Base-by-base conservation (phyloP, 1,140 invertebrate genomes). In the Drosophila willistoni region DNA sequence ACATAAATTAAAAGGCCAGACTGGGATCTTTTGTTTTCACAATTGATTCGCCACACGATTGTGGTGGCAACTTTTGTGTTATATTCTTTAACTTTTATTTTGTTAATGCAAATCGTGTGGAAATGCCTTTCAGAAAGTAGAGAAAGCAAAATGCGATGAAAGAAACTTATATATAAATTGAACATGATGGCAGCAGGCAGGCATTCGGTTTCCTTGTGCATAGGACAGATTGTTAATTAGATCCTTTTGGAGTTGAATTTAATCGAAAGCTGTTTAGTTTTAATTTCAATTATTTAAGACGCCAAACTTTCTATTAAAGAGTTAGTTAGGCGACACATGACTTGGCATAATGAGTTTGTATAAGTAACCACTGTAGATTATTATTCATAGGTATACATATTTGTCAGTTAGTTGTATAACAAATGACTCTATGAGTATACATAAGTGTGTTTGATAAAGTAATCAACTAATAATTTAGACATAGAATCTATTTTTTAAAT, bases 1-100 rank as follows among this genome's bases (percentile, higher is more conserved):
- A 51, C 44, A 51, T 82, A 83, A 79, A 83, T 79, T 77, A 79
- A 73, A 68, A 67, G 54, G 69, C 65, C 44, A 44, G 44, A 42
- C 33, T 25, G 36, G 36, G 10, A 14, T 14, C 55, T 14, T 67
- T 56, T 72, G 70, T 67, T 51, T 51, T 36, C 14, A 59, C 41
- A 71, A 75, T 62, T 66, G 63, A 44, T 56, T 68, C 34, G 59
- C 34, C 47, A 64, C 42, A 47, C 41, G 42, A 64, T 64, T 64
- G 14, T 64, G 62, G 22, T 51, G 44, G 44, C 44, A 51, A 51
- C 44, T 51, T 51, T 51, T 47, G 17, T 14, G 29, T 47, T 47
- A 47, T 47, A 17, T 47, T n/a, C 19, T 12, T 51, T 10, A 7
- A 19, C 14, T 47, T 44, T 47, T 19, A 9, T 47, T 19, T 60